These are phyloP conservation scores for Noctuana brunneofusca DNA, from an alignment of 2,888 invertebrate genomes.

Conservation along the genomic window DNA sequence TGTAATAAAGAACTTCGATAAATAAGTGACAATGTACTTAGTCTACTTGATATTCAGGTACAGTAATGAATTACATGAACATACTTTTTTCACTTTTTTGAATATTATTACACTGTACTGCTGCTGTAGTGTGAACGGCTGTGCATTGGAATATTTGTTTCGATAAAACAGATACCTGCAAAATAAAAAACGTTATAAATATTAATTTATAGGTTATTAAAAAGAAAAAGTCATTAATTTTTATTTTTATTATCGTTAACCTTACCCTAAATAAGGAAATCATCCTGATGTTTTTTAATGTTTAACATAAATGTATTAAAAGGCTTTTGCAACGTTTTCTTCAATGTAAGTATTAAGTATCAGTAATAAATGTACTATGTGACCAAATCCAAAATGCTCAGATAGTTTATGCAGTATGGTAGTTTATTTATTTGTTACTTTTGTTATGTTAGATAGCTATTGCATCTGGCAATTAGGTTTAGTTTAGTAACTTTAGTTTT, in stretches of 20 bases:
- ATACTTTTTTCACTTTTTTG: constrained; percentile 73
- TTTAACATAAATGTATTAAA: too few species aligned
- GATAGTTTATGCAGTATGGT: too few species aligned
- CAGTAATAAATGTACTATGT: too few species aligned
- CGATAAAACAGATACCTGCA: constrained; percentile 32
- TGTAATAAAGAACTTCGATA: constrained; percentile 45
- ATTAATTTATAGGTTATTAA: neutral
- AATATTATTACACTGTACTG: constrained; percentile 46
- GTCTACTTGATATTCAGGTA: neutral
- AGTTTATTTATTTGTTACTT: too few species aligned
- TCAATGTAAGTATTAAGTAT: too few species aligned
- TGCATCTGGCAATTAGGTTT: too few species aligned
- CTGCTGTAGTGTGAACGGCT: constrained; percentile 41
- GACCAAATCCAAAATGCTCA: too few species aligned
- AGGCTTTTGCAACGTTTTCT: too few species aligned
- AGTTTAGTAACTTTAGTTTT: too few species aligned
- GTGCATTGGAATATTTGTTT: constrained; percentile 26
- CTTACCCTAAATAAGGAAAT: neutral
- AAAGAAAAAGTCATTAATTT: neutral
- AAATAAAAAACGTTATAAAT: neutral
- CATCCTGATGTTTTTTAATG: neutral
- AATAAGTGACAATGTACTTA: neutral
- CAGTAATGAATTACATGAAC: constrained; percentile 34
- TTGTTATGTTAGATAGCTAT: too few species aligned
- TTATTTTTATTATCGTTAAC: neutral